Base-by-base conservation (phyloP, 2,797 vertebrate species). In the Poeciliopsis turneri region DNA sequence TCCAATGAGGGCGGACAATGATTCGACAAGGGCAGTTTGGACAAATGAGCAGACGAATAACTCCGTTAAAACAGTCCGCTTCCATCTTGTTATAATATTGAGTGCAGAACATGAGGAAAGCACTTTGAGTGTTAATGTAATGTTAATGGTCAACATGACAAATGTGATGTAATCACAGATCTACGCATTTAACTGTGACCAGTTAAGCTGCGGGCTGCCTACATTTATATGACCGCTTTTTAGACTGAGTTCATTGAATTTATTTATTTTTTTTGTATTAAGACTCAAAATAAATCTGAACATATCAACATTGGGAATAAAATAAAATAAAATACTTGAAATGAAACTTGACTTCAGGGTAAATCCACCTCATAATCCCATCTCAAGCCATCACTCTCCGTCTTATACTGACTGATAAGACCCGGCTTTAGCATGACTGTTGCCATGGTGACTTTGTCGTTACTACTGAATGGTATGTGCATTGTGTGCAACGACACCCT, bases 401-500 rank as follows among this genome's bases (percentile, higher is more conserved):
- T 81, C 84, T 90, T 79, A 84, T 74, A 85, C 87, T 75, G 81
- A 91, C 87, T 79, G 87, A 91, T 84, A 83, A 90, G 84, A 83
- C 78, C 74, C 68, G 53, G 83, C 81, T 86, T 90, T 88, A 82
- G 89, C 84, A 90, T 93, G 93, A 92, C 92, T 90, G 95, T 95
- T 95, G 89, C 95, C 91, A 95, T 95, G 91, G 94, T 12, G 79
- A 96, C 84, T 79, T 84, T 90, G 88, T 89, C 84, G 30, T 90
- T 93, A 91, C 89, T 87, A 84, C 53, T 85, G 82, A 88, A 92
- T 91, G 93, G 89, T 89, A 94, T 89, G 90, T 78, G 79, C 47
- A 80, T 82, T 83, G 87, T 90, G 90, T 86, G 84, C 90, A 82
- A 88, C 82, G 55, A 77, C 72, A 87, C 47, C 85, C 83, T 82